phyloP scores from a whole-genome alignment of 2,113 vertebrate genomes.

The Psammodynastes pulverulentus region DNA sequence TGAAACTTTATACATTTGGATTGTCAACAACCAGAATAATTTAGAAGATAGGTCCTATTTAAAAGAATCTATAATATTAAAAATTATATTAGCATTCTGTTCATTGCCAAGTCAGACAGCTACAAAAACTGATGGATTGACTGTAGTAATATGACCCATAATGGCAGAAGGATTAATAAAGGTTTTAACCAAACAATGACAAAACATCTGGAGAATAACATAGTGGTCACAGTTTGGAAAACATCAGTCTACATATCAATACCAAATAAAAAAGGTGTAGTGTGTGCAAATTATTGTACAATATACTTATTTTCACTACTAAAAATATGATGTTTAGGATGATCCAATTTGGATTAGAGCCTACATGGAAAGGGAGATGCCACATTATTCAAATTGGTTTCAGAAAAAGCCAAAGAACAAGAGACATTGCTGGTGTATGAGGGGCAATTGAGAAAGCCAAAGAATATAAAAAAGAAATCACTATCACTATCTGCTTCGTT shows the following conservation, averaged over 20 bases:
- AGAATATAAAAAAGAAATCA: neutral
- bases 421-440: neutral
- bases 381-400: neutral
- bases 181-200: neutral
- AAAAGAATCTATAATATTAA: neutral
- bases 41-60: neutral
- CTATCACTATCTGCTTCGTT: neutral
- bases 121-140: neutral
- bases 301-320: neutral
- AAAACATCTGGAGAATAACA: neutral
- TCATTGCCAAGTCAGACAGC: neutral
- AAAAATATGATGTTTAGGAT: neutral
- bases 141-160: neutral
- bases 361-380: neutral
- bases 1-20: neutral
- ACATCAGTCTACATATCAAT: neutral
- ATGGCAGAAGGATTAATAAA: neutral
- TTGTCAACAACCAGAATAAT: neutral
- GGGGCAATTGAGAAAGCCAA: neutral
- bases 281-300: neutral
- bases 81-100: neutral
- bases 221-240: neutral
- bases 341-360: neutral
- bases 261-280: neutral
- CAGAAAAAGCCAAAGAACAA: neutral